Evolutionary conservation across 2,797 vertebrate genomes (phyloP).

Genomic region (Furcifer pardalis): DNA sequence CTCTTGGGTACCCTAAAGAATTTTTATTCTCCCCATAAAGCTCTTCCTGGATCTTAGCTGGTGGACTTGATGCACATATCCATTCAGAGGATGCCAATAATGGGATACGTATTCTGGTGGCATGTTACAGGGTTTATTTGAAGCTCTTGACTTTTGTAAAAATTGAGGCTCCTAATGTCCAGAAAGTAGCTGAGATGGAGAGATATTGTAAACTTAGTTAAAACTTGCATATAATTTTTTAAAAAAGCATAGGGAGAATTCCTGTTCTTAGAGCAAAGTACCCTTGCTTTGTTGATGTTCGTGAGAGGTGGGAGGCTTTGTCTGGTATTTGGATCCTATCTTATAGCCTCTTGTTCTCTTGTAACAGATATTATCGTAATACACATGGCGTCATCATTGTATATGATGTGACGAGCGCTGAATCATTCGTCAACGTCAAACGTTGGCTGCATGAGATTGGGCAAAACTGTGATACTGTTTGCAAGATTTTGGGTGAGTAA

Average conservation of each 20-base stretch:
- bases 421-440: slow-evolving; percentile 88
- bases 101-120: not conserved
- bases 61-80: too few relatives aligned
- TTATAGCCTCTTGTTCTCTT: not conserved
- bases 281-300: not conserved
- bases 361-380: slow-evolving; percentile 85
- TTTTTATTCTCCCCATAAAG: too few relatives aligned
- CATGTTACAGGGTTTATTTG: not conserved
- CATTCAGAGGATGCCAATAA: too few relatives aligned
- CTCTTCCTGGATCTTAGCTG: too few relatives aligned
- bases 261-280: not conserved
- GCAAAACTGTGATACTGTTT: slow-evolving; percentile 87
- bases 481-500: slow-evolving; percentile 83
- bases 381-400: slow-evolving; percentile 88
- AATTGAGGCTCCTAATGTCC: not conserved
- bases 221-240: not conserved
- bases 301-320: not conserved
- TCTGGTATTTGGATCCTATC: not conserved
- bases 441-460: slow-evolving; percentile 87
- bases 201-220: fast-evolving
- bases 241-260: not conserved
- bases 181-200: not conserved
- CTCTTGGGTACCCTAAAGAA: too few relatives aligned
- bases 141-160: not conserved
- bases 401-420: slow-evolving; percentile 86